Evolutionary conservation across 1,140 invertebrate genomes (phyloP), one percentile per base, ranked within the genome.

Genomic region (Hermetia illucens): DNA sequence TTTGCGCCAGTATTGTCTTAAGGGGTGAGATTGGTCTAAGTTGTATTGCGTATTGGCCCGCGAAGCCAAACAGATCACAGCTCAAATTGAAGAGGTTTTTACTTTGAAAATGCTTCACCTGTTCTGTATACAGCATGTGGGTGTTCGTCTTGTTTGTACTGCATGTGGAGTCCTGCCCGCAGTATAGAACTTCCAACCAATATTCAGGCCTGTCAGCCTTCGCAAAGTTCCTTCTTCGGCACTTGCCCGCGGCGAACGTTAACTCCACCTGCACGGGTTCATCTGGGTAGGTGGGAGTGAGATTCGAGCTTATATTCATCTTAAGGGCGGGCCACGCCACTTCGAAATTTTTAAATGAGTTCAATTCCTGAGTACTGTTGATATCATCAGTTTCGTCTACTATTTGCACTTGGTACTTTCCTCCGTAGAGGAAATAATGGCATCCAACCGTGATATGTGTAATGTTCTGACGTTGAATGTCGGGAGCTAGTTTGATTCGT

Each of bases 311-410:
- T 19, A 85, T 63, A 12, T 68, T 69, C 37, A 87, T 57, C 41
- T 72, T 74, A 2, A 78, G 76, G 25, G 65, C 69, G 3, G 82
- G 82, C 82, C 82, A 87, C 61, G 77, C 68, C 12, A 87, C 82
- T 43, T 86, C 80, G 8, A 60, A 44, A 1, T 53, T 57, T 33
- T 60, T 54, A 21, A 44, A 33, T n/a, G 59, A 25, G 3, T 54
- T 45, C 40, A n/a, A 13, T 34, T 21, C 15, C 27, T 24, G 22
- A 9, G 25, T 30, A 12, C 8, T 21, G 30, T 6, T 29, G 10
- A 30, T 16, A 40, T 48, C 5, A 46, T 55, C 16, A 34, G 40
- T 37, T 39, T 48, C 49, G 0, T 48, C 44, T 5, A 58, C 48
- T 21, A 61, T 49, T 39, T 61, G 50, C 44, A 61, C 53, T 37